Conservation (phyloP, 2,888 invertebrate genomes). For the Ornithoptera alexandrae region DNA sequence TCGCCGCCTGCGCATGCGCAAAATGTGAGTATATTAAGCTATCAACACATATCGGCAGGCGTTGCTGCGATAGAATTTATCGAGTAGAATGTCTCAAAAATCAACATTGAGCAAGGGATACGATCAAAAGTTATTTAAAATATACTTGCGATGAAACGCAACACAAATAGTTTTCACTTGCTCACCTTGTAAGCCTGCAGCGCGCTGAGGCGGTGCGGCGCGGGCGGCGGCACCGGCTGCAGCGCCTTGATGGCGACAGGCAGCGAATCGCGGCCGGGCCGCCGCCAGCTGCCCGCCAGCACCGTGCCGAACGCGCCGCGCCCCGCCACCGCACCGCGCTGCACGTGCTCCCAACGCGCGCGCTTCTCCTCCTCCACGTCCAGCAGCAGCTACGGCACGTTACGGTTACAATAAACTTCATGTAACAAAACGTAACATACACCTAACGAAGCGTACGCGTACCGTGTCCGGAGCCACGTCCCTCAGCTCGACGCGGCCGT, state of each 20-base stretch:
- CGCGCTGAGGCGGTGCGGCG: slow-evolving; percentile 43
- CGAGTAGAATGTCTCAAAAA: too few relatives aligned
- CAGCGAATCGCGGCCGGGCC: slow-evolving; percentile 53
- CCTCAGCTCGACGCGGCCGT: slow-evolving; percentile 85
- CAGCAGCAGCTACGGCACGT: slow-evolving; percentile 83
- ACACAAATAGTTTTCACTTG: too few relatives aligned
- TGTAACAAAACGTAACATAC: not conserved
- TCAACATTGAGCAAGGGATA: too few relatives aligned
- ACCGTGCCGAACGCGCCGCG: slow-evolving; percentile 99
- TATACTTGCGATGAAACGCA: too few relatives aligned
- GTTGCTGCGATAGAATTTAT: too few relatives aligned
- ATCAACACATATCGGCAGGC: too few relatives aligned
- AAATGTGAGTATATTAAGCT: not conserved
- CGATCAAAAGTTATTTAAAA: too few relatives aligned
- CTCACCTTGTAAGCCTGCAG: slow-evolving; percentile 62
- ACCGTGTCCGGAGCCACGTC: slow-evolving; percentile 96
- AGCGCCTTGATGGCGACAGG: slow-evolving; percentile 94
- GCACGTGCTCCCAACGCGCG: slow-evolving; percentile 90
- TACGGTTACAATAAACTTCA: too few relatives aligned
- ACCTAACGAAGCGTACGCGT: slow-evolving; percentile 41
- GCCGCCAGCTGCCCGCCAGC: slow-evolving; percentile 86
- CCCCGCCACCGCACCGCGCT: slow-evolving; percentile 88
- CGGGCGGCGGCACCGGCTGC: slow-evolving; percentile 93
- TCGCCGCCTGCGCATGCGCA: slow-evolving; percentile 78
- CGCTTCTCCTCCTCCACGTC: slow-evolving; percentile 91